A percentile compares a stretch with the other conserved stretches of the same genome.
Evolutionary conservation across 2,797 vertebrate genomes (phyloP).

Genomic region (Heliangelus exortis): DNA sequence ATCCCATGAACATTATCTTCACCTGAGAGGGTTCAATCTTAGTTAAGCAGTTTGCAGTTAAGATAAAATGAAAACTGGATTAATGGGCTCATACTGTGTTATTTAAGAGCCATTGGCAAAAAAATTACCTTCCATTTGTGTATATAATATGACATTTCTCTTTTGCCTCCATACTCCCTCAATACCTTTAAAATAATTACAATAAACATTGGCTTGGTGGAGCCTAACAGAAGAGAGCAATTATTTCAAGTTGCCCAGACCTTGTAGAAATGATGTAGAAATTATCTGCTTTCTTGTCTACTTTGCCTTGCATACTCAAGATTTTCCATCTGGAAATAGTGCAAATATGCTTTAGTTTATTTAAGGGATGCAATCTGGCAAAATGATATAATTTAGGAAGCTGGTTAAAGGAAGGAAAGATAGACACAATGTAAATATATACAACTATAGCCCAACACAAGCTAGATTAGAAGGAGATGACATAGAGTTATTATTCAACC

Average conservation of each 20-base stretch:
- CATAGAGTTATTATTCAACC: too few species aligned
- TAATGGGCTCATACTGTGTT: not conserved
- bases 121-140: not conserved
- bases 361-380: not conserved
- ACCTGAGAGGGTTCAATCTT: conserved; percentile 2
- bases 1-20: not conserved
- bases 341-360: not conserved
- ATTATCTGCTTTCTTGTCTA: not conserved
- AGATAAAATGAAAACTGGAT: not conserved
- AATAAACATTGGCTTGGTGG: not conserved
- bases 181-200: not conserved
- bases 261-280: not conserved
- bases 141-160: not conserved
- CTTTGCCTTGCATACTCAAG: not conserved
- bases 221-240: not conserved
- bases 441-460: not conserved
- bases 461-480: not conserved
- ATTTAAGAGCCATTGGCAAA: not conserved
- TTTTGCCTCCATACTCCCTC: not conserved
- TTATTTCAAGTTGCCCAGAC: not conserved
- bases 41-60: not conserved
- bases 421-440: not conserved
- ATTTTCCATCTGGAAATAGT: not conserved
- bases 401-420: not conserved
- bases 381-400: not conserved